Percentiles rank a stretch among this genome's conserved stretches.
Conservation (phyloP, 64 coral and sea anemone species). For the Pocillopora verrucosa region DNA sequence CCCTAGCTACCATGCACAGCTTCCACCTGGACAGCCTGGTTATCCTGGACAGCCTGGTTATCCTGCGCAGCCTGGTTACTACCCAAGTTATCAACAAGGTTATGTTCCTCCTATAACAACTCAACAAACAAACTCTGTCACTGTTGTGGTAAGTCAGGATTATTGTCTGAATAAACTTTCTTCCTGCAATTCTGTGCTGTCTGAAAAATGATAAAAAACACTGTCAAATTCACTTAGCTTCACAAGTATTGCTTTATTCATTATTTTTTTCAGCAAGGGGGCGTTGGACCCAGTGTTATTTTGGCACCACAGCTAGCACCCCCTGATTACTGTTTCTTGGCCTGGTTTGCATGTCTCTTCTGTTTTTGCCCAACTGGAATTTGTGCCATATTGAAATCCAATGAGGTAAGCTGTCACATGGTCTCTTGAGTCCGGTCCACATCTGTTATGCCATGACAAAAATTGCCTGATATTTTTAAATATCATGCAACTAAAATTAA, state of each 20-base stretch:
- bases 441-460: too few species aligned
- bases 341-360: conserved; percentile 62
- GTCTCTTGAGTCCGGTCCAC: too few species aligned
- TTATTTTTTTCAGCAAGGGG: neutral
- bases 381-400: conserved; percentile 52
- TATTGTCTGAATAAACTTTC: too few species aligned
- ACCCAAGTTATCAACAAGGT: conserved; percentile 1
- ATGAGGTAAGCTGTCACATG: neutral
- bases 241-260: neutral
- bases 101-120: neutral
- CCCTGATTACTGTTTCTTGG: conserved; percentile 46
- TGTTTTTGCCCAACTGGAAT: conserved; percentile 49
- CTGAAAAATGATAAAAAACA: too few species aligned
- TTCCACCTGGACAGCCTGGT: neutral
- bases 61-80: neutral
- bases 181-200: too few species aligned
- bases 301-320: conserved; percentile 24
- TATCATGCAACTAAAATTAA: too few species aligned
- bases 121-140: conserved; percentile 2
- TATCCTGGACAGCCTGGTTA: conserved; percentile 16
- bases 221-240: too few species aligned
- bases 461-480: too few species aligned
- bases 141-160: conserved; percentile 39
- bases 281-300: neutral
- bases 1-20: neutral